A percentile compares a stretch with the other conserved stretches of the same genome.
phyloP scores from a whole-genome alignment of 2,113 vertebrate genomes.

The Cynoglossus semilaevis region DNA sequence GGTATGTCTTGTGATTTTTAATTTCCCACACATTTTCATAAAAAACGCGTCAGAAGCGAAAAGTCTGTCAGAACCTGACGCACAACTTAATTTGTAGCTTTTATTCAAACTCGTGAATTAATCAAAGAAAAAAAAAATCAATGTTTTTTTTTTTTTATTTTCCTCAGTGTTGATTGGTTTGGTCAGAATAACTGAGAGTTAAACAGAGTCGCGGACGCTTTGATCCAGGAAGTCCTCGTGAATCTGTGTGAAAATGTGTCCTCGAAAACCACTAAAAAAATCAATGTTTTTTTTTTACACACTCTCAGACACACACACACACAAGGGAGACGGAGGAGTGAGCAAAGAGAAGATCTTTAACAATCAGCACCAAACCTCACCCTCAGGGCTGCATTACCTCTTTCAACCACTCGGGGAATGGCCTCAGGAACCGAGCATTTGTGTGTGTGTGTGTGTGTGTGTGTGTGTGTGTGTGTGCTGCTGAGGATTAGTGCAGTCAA shows the following conservation, averaged over 20 bases:
- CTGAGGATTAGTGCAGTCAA: not conserved
- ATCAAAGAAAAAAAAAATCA: not conserved
- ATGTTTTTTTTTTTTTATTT: not conserved
- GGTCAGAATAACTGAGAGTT: slow-evolving; percentile 31
- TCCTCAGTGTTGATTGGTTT: slow-evolving; percentile 21
- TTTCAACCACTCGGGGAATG: not conserved
- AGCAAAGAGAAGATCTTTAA: slow-evolving; percentile 7
- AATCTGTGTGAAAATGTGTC: slow-evolving; percentile 30
- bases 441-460: no score
- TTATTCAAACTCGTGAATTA: not conserved
- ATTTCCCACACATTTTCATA: no score
- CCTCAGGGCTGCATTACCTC: slow-evolving; percentile 14
- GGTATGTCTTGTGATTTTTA: no score
- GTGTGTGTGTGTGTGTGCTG: not conserved
- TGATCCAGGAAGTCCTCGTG: slow-evolving; percentile 49
- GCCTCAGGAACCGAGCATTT: slow-evolving; percentile 2
- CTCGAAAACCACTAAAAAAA: no score
- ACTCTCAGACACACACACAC: not conserved
- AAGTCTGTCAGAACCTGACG: not conserved
- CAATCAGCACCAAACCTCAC: slow-evolving; percentile 17
- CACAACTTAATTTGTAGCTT: no score
- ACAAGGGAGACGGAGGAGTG: not conserved
- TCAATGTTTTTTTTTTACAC: no score
- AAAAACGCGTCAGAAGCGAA: not conserved
- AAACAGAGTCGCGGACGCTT: slow-evolving; percentile 34